A percentile compares a stretch with the other conserved stretches of the same genome.
These are phyloP conservation scores for Diploscapter pachys DNA, from an alignment of 1,140 invertebrate species.

Conservation along the genomic window DNA sequence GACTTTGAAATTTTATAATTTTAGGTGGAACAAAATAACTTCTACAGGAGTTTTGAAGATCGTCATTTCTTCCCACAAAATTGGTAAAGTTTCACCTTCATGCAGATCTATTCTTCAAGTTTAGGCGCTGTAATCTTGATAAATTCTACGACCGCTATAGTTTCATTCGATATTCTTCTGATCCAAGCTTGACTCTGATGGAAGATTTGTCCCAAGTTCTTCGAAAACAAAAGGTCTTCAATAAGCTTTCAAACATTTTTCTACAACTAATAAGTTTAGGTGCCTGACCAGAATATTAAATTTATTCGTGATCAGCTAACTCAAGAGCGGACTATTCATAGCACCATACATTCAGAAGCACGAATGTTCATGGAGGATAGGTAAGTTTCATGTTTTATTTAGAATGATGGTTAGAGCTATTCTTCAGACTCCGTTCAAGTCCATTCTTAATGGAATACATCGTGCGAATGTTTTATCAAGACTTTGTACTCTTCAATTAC, in stretches of 20 bases:
- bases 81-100: conserved; percentile 22
- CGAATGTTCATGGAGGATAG: conserved; percentile 34
- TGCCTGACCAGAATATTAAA: conserved; percentile 27
- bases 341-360: conserved; percentile 39
- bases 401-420: too few species aligned
- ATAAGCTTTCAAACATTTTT: too few species aligned
- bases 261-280: background rate
- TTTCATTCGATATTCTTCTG: conserved; percentile 32
- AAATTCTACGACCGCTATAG: conserved; percentile 22
- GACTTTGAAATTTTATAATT: too few species aligned
- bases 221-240: background rate
- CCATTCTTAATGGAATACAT: conserved; percentile 43
- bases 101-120: background rate
- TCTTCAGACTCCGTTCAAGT: conserved; percentile 19
- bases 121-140: conserved; percentile 41
- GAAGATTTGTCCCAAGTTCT: conserved; percentile 25
- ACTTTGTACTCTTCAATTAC: conserved; percentile 41
- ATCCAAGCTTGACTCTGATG: conserved; percentile 22
- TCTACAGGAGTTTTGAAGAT: conserved; percentile 38
- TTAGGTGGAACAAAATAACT: background rate
- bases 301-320: conserved; percentile 22
- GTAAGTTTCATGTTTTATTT: too few species aligned
- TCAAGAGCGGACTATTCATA: conserved; percentile 30
- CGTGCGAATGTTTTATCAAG: conserved; percentile 42
- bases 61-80: conserved; percentile 41